Conservation (phyloP, 1,140 invertebrate species). For the Calliopsis andreniformis region DNA sequence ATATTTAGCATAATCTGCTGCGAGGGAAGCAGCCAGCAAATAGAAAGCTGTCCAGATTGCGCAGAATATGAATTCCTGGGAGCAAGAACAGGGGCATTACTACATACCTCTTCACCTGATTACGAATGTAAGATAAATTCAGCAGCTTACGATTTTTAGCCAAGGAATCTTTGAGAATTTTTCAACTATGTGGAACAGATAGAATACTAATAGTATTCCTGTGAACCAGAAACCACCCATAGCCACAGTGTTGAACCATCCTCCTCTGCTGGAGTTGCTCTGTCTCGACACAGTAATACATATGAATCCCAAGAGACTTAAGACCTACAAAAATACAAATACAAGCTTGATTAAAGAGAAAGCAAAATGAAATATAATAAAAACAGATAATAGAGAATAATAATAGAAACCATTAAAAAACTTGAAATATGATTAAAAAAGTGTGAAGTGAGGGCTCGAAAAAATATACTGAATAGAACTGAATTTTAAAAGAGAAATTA, state of each 20-base stretch:
- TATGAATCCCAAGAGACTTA: slow-evolving; percentile 92
- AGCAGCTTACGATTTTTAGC: slow-evolving; percentile 91
- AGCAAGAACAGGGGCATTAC: slow-evolving; percentile 50
- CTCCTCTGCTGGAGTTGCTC: slow-evolving; percentile 81
- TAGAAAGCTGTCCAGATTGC: slow-evolving; percentile 87
- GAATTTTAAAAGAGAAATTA: not conserved
- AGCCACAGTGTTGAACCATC: slow-evolving; percentile 91
- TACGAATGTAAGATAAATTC: too few relatives aligned
- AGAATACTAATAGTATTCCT: slow-evolving; percentile 89
- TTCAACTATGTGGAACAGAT: slow-evolving; percentile 93
- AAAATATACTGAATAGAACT: too few relatives aligned
- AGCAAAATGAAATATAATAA: too few relatives aligned
- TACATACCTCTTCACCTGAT: too few relatives aligned
- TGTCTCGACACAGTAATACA: slow-evolving; percentile 86
- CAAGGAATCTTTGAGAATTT: slow-evolving; percentile 93
- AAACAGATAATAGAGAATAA: too few relatives aligned
- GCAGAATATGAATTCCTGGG: slow-evolving; percentile 88
- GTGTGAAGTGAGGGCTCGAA: too few relatives aligned
- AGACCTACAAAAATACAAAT: slow-evolving; percentile 83
- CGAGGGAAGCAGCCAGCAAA: slow-evolving; percentile 86
- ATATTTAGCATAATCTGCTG: slow-evolving; percentile 78
- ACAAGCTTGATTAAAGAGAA: not conserved
- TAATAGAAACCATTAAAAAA: too few relatives aligned
- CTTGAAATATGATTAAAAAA: too few relatives aligned
- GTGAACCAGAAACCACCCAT: slow-evolving; percentile 94